A percentile compares a stretch with the other conserved stretches of the same genome.
phyloP scores from a whole-genome alignment of 2,888 invertebrate genomes.

The Sinopyrophorus schimmeli region DNA sequence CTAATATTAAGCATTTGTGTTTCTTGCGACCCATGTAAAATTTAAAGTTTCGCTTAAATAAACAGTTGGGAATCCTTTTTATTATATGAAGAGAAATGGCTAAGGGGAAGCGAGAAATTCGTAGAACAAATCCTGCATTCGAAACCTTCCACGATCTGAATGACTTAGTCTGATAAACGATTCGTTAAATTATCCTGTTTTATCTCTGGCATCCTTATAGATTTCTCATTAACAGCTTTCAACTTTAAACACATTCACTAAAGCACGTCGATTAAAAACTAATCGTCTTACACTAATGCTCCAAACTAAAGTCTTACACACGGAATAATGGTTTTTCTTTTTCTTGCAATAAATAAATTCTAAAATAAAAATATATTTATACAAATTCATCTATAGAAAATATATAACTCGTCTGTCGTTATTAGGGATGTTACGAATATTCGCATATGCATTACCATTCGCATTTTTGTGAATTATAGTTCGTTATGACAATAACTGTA shows the following conservation, averaged over 20 bases:
- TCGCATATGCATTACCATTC: too few relatives aligned
- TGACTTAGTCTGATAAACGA: conserved; percentile 14
- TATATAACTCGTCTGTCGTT: too few relatives aligned
- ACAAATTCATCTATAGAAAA: too few relatives aligned
- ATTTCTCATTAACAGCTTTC: conserved; percentile 13
- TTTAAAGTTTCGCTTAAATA: conserved; percentile 9
- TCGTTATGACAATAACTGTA: too few relatives aligned
- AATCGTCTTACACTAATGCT: conserved; percentile 8
- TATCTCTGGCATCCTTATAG: conserved; percentile 10
- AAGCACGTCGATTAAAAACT: conserved; percentile 3
- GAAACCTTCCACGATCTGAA: conserved; percentile 12
- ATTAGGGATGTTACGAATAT: too few relatives aligned
- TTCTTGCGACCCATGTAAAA: too few relatives aligned
- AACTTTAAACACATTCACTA: conserved; percentile 5
- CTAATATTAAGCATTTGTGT: too few relatives aligned
- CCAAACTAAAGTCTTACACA: too few relatives aligned
- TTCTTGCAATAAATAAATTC: too few relatives aligned
- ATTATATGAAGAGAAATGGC: conserved; percentile 3
- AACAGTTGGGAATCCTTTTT: conserved; percentile 5
- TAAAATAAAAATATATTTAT: too few relatives aligned
- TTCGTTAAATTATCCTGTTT: conserved; percentile 18
- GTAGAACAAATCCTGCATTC: conserved; percentile 9
- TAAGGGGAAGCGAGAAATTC: conserved; percentile 12
- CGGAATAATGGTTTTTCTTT: too few relatives aligned
- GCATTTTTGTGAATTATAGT: too few relatives aligned